phyloP scores from a whole-genome alignment of 92 coral and sea anemone species.

The Paragorgia papillata region DNA sequence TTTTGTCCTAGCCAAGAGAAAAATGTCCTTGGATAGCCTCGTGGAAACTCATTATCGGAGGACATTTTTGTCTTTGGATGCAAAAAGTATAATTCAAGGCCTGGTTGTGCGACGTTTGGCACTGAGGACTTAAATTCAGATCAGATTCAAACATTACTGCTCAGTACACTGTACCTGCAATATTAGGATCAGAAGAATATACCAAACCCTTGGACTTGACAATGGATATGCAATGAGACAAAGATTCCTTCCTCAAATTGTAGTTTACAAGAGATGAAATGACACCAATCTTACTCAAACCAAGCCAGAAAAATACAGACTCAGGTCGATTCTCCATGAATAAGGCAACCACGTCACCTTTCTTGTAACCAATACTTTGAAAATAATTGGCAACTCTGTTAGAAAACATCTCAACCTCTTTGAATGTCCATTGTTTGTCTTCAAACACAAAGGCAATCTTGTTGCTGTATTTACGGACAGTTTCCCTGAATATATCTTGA shows the following conservation, averaged over 20 bases:
- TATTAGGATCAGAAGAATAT: slow-evolving; percentile 57
- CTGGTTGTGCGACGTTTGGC: too few relatives aligned
- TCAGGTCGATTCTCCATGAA: slow-evolving; percentile 84
- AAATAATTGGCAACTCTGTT: slow-evolving; percentile 86
- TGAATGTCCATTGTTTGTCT: slow-evolving; percentile 83
- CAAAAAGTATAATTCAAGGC: too few relatives aligned
- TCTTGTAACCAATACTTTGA: slow-evolving; percentile 74
- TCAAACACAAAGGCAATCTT: slow-evolving; percentile 85
- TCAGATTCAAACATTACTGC: too few relatives aligned
- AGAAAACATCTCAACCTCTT: slow-evolving; percentile 81
- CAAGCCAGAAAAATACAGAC: slow-evolving; percentile 84
- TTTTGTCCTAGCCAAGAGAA: too few relatives aligned
- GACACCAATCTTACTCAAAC: slow-evolving; percentile 88
- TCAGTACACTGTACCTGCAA: slow-evolving; percentile 77
- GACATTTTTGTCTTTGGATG: too few relatives aligned
- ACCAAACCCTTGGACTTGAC: slow-evolving; percentile 67
- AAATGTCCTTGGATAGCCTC: too few relatives aligned
- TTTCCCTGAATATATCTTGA: slow-evolving; percentile 63
- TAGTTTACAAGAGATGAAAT: slow-evolving; percentile 77
- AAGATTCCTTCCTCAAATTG: slow-evolving; percentile 77
- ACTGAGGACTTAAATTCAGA: too few relatives aligned
- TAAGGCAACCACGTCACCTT: slow-evolving; percentile 87
- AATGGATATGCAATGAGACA: slow-evolving; percentile 71
- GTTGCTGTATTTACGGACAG: slow-evolving; percentile 63
- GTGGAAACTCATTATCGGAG: too few relatives aligned